phyloP scores from a whole-genome alignment of 2,888 invertebrate species.

The Stenichneumon culpator region DNA sequence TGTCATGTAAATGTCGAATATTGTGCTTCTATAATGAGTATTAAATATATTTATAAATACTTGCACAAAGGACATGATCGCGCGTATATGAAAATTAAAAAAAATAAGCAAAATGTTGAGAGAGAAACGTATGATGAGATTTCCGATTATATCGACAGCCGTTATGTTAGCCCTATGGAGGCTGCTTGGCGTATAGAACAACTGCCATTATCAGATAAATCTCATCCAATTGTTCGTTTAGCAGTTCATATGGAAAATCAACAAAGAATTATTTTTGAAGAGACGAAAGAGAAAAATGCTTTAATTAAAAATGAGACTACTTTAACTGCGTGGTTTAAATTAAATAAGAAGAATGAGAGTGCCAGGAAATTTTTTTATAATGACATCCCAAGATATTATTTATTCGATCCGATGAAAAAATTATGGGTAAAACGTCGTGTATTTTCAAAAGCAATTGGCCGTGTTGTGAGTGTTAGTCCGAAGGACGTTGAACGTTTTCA shows the following conservation, averaged over 20 bases:
- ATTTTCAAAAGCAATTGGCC: not conserved
- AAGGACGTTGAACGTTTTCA: slow-evolving; percentile 19
- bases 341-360: slow-evolving; percentile 43
- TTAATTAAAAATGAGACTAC: slow-evolving; percentile 46
- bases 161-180: slow-evolving; percentile 66
- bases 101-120: not conserved
- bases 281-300: slow-evolving; percentile 36
- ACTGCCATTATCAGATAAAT: slow-evolving; percentile 62
- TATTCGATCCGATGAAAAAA: slow-evolving; percentile 7
- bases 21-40: slow-evolving; percentile 59
- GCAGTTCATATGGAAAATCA: slow-evolving; percentile 65
- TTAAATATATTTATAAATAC: slow-evolving; percentile 45
- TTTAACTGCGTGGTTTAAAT: slow-evolving; percentile 59
- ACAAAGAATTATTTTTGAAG: slow-evolving; percentile 57
- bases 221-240: slow-evolving; percentile 59
- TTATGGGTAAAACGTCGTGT: not conserved
- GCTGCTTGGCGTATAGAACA: slow-evolving; percentile 68
- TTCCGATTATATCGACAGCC: slow-evolving; percentile 50
- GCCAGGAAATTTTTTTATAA: slow-evolving; percentile 22
- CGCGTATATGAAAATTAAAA: slow-evolving; percentile 24
- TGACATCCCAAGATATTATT: slow-evolving; percentile 29
- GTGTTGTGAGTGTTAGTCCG: slow-evolving; percentile 14
- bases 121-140: slow-evolving; percentile 42
- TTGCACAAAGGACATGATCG: slow-evolving; percentile 64
- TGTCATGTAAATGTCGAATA: slow-evolving; percentile 67